phyloP scores from a whole-genome alignment of 2,888 invertebrate genomes.

The Acanthacorydalis orientalis region DNA sequence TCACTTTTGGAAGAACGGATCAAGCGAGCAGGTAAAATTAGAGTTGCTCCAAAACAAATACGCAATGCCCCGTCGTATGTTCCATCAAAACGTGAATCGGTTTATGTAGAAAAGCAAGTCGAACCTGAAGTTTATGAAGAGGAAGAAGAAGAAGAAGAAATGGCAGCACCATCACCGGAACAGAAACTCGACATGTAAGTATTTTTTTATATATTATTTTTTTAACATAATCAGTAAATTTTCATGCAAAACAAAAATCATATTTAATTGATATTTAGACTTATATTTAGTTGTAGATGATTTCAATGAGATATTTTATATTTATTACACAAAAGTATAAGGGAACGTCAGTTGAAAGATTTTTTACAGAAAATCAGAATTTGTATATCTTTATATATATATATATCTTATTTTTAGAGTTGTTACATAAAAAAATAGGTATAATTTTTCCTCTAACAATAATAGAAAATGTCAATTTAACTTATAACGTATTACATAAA shows the following conservation, averaged over 20 bases:
- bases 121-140: constrained; percentile 24
- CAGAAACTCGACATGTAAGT: constrained; percentile 1
- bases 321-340: too few relatives aligned
- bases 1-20: constrained; percentile 91
- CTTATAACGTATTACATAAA: too few relatives aligned
- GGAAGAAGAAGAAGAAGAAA: constrained; percentile 13
- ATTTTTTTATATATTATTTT: neutral
- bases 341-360: too few relatives aligned
- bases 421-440: too few relatives aligned
- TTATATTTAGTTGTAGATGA: too few relatives aligned
- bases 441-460: too few relatives aligned
- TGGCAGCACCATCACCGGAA: constrained; percentile 11
- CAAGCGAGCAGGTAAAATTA: constrained; percentile 64
- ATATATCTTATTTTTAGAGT: neutral
- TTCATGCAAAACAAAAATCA: neutral
- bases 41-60: constrained; percentile 33
- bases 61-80: constrained; percentile 19
- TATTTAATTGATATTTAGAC: neutral
- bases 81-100: constrained; percentile 21
- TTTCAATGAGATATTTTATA: too few relatives aligned
- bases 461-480: too few relatives aligned
- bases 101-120: constrained; percentile 20
- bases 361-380: too few relatives aligned
- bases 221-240: neutral
- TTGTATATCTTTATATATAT: too few relatives aligned